Base-by-base conservation (phyloP, 2,797 vertebrate species). In the Aphelocoma californica region DNA sequence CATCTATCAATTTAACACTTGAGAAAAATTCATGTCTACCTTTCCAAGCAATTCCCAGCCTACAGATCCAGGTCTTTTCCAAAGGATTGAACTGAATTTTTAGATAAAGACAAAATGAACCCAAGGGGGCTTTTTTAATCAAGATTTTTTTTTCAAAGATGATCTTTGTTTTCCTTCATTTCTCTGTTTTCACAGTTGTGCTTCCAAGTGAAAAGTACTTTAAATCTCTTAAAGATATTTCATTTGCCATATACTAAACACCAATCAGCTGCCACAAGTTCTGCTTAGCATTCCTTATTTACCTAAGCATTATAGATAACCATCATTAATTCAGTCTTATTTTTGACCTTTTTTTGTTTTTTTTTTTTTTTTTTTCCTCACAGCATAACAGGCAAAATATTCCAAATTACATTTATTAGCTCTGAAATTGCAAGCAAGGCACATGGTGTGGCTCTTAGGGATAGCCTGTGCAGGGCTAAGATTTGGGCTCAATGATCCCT, bases 81-180 rank as follows among this genome's bases (percentile, higher is more conserved):
- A 64, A 73, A 77, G 14, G 24, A 28, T 10, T 70, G 21, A 77
- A 56, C 25, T 66, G 44, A 82, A 74, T 56, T 81, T 67, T 23
- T 62, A 31, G 14, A 44, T 54, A 67, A 88, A 67, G 4, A 40
- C 8, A 72, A 40, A 56, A 40, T 58, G 2, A 65, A 6, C 12
- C 11, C 9, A 23, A 50, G 3, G 6, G 6, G 1, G 0, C 1
- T 58, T 2, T 48, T 66, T 36, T n/a, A 9, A 57, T 65, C 1
- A 8, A 5, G 3, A 4, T 1, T 24, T 36, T 51, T 51, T 65
- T 58, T 9, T 10, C n/a, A 67, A 54, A 75, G 6, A 4, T 18
- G 7, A 31, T 61, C 6, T 79, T 61, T 54, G 5, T 29, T 72
- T 87, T 70, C 7, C 18, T 53, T 81, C 2, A 32, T 23, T 53